Base-by-base conservation (phyloP, 2,113 vertebrate genomes). In the Trematocara unimaculatum region DNA sequence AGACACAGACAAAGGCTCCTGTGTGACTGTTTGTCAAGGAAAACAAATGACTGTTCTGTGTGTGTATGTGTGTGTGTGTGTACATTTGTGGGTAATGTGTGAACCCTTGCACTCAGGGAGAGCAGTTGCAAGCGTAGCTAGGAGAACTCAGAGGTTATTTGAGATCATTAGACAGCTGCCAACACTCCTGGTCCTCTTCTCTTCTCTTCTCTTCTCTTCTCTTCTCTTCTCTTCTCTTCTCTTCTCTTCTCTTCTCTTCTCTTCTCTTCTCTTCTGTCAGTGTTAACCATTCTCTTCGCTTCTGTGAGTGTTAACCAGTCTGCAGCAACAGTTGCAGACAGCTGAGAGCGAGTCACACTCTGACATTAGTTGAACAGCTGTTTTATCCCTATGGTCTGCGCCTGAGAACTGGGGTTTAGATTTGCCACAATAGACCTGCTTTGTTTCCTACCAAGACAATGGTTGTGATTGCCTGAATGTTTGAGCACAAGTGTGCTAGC, bases 111-210 rank as follows among this genome's bases (percentile, higher is more conserved):
- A 92, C 89, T 94, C 83, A 83, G 86, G 93, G 90, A 89, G 82
- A 94, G 91, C 90, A 85, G 90, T 95, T 92, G 90, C 92, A 92
- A 88, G 89, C 94, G 85, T 93, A 93, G 94, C 93, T 93, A 91
- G 91, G 94, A 93, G 93, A 95, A 86, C 89, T 85, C 90, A 72
- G 91, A 91, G 93, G 95, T 95, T 95, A 94, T 95, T 93, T 95
- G 94, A 95, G 95, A 95, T 95, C 93, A 95, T 94, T 93, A 92
- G 89, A 89, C 94, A 94, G 93, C 95, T 95, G 90, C 92, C 91
- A 86, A 87, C 83, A 88, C 91, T 91, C 87, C 83, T 90, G 91
- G 81, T 85, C 88, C 84, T 84, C 53, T 42, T 79, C 45, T 51
- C 60, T 67, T 81, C 31, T 79, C 33, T 47, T 29, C 40, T 83